Conservation (phyloP, 2,888 invertebrate genomes). For the Lissonota sp. region DNA sequence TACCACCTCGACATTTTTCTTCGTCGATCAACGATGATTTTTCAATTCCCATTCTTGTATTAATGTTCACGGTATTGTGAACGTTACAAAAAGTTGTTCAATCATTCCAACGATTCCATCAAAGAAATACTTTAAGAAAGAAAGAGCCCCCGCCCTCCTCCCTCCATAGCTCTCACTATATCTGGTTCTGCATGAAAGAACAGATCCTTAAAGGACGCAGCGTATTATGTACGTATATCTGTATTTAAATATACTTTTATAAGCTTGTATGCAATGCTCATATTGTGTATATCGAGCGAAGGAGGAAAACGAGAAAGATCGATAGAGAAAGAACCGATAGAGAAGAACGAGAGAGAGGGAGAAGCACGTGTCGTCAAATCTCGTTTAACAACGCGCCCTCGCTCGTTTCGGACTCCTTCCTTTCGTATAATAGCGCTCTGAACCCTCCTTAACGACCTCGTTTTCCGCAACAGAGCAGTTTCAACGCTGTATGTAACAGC, state of each 20-base stretch:
- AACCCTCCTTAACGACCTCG: constrained; percentile 59
- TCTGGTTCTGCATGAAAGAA: constrained; percentile 58
- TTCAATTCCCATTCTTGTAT: background rate
- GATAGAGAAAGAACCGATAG: constrained; percentile 51
- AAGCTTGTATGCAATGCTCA: constrained; percentile 24
- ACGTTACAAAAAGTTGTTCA: constrained; percentile 55
- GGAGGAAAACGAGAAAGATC: constrained; percentile 56
- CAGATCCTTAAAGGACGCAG: constrained; percentile 53
- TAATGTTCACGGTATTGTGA: too few species aligned
- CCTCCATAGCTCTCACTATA: constrained; percentile 5
- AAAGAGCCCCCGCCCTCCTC: background rate
- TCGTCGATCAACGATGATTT: background rate
- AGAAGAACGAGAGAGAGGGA: constrained; percentile 27
- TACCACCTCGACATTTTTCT: background rate
- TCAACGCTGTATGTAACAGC: constrained; percentile 34
- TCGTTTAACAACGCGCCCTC: constrained; percentile 56
- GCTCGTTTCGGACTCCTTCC: constrained; percentile 36
- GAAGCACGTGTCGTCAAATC: constrained; percentile 63
- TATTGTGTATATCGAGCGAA: constrained; percentile 32
- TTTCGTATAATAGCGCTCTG: constrained; percentile 10
- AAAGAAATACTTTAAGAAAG: constrained; percentile 21
- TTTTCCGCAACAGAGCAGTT: constrained; percentile 53
- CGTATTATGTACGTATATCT: background rate
- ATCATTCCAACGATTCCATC: constrained; percentile 53
- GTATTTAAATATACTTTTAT: background rate